A percentile compares a stretch with the other conserved stretches of the same genome.
phyloP scores from a whole-genome alignment of 2,797 vertebrate genomes.

The Pangasius sanitwongsei region DNA sequence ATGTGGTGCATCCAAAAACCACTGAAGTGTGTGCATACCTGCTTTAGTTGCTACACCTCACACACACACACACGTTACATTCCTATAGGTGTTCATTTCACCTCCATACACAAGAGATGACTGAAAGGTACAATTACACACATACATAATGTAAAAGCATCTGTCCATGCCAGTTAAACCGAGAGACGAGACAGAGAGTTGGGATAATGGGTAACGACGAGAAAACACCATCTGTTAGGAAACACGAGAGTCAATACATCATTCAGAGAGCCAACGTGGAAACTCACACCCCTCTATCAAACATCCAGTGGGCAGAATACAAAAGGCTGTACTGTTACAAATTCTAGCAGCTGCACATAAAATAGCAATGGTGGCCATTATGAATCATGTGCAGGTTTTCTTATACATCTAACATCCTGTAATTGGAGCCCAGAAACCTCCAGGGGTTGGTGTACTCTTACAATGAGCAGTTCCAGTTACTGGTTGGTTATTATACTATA shows the following conservation, averaged over 20 bases:
- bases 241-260: constrained; percentile 2
- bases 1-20: constrained; percentile 9
- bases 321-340: neutral
- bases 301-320: neutral
- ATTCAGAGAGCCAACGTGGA: neutral
- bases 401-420: neutral
- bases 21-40: constrained; percentile 10
- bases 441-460: neutral
- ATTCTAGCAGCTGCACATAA: neutral
- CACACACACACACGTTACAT: neutral
- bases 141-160: neutral
- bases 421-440: neutral
- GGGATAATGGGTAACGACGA: constrained; percentile 8
- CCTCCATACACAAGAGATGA: constrained; percentile 4
- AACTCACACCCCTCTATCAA: neutral
- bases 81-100: neutral
- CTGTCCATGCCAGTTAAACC: constrained; percentile 2
- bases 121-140: neutral
- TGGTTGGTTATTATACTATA: neutral
- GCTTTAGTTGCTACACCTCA: neutral
- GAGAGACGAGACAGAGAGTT: constrained; percentile 15
- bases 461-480: too few relatives aligned
- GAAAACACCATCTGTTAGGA: constrained; percentile 40
- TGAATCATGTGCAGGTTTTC: neutral
- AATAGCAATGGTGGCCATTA: neutral